Evolutionary conservation across 37 sponge, comb jelly and placozoan genomes (phyloP).

Genomic region (Hormiphora californensis): DNA sequence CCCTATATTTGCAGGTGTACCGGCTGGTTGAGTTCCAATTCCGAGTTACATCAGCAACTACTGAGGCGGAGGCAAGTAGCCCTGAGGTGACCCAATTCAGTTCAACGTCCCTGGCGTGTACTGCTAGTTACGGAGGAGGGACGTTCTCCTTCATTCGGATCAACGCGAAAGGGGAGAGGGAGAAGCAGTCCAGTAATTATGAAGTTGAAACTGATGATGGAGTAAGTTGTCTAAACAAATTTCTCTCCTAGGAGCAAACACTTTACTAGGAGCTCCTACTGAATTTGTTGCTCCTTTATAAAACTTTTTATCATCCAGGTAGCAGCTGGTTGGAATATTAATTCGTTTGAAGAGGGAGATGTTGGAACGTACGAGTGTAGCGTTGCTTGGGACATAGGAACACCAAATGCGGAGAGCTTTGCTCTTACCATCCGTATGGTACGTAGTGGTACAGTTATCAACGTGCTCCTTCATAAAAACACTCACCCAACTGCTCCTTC

Average conservation of each 20-base stretch:
- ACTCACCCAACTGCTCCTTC: neutral
- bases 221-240: neutral
- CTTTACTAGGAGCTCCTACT: neutral
- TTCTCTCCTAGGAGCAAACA: neutral
- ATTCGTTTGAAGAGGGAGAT: neutral
- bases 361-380: neutral
- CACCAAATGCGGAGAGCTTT: neutral
- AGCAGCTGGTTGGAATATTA: neutral
- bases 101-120: neutral
- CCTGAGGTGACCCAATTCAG: neutral
- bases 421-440: neutral
- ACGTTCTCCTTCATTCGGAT: neutral
- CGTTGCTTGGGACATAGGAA: neutral
- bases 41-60: neutral
- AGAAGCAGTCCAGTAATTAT: neutral
- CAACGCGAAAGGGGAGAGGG: neutral
- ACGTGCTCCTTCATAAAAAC: neutral
- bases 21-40: neutral
- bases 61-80: too few species aligned
- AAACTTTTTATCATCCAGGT: too few species aligned
- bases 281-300: neutral
- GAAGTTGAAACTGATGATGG: neutral
- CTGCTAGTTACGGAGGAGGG: neutral
- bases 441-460: neutral
- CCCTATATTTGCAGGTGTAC: constrained; percentile 6